phyloP scores from a whole-genome alignment of 2,797 vertebrate species.

The Myotis myotis region DNA sequence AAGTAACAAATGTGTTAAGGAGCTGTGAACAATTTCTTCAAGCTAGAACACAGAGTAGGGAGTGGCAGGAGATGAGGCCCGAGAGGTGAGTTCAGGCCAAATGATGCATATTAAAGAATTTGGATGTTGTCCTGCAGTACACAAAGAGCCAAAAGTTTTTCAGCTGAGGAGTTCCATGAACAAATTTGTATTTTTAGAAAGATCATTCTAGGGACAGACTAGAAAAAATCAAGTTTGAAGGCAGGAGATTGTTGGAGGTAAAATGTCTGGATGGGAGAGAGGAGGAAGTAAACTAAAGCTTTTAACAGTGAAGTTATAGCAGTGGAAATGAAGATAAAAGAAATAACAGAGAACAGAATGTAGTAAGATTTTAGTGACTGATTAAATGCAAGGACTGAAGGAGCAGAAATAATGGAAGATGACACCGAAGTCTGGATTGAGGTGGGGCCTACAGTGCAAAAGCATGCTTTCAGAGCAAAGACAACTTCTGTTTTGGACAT shows the following conservation, averaged over 20 bases:
- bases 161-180: conserved; percentile 24
- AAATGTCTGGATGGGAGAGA: background rate
- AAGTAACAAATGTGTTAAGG: conserved; percentile 54
- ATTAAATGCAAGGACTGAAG: background rate
- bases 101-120: conserved; percentile 55
- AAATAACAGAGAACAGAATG: background rate
- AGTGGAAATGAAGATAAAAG: conserved; percentile 10
- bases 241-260: background rate
- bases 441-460: background rate
- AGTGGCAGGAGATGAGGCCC: conserved; percentile 49
- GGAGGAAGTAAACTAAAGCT: conserved; percentile 12
- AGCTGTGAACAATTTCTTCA: conserved; percentile 66
- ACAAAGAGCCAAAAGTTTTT: conserved; percentile 66
- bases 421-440: conserved; percentile 21
- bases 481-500: background rate
- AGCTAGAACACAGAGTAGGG: conserved; percentile 41
- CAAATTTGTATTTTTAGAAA: conserved; percentile 69
- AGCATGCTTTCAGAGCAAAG: background rate
- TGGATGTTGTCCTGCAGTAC: conserved; percentile 66
- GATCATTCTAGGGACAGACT: conserved; percentile 57
- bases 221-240: conserved; percentile 50
- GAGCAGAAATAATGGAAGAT: background rate
- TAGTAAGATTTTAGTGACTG: conserved; percentile 23
- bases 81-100: conserved; percentile 63
- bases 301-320: background rate